phyloP scores from a whole-genome alignment of 1,140 invertebrate species.

The Sycophila sp. region DNA sequence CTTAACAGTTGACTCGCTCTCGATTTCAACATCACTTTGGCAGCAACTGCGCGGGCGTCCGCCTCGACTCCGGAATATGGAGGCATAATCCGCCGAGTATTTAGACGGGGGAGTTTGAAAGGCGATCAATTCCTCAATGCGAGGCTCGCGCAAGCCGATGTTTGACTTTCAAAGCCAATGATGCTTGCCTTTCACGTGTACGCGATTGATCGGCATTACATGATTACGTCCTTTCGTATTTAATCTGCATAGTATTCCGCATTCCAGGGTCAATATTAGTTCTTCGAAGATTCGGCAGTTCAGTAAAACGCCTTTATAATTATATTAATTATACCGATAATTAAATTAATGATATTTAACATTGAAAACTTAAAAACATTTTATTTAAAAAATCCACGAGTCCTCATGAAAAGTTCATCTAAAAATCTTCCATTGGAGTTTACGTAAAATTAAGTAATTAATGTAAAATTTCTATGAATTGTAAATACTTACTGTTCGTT shows the following conservation, averaged over 20 bases:
- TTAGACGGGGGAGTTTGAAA: slow-evolving; percentile 19
- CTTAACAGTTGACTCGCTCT: slow-evolving; percentile 41
- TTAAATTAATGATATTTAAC: no score
- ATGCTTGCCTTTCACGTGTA: slow-evolving; percentile 14
- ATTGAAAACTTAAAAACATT: no score
- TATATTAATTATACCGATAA: no score
- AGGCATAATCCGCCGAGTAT: slow-evolving; percentile 33
- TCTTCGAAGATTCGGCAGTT: no score
- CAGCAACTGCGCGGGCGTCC: background rate
- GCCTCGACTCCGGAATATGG: background rate
- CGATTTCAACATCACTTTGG: slow-evolving; percentile 19
- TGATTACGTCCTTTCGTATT: background rate
- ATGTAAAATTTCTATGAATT: no score
- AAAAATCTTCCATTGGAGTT: no score
- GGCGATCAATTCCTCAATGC: slow-evolving; percentile 13
- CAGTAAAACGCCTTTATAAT: no score
- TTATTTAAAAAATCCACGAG: no score
- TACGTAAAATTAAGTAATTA: no score
- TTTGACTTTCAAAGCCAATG: slow-evolving; percentile 35
- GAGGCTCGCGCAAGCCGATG: background rate
- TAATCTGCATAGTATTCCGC: background rate
- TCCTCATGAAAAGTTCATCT: no score
- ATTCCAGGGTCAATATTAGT: no score
- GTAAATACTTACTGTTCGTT: no score
- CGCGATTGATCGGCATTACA: slow-evolving; percentile 1